These are phyloP conservation scores for Globicephala melas DNA, from an alignment of 2,113 vertebrate species.

Conservation along the genomic window DNA sequence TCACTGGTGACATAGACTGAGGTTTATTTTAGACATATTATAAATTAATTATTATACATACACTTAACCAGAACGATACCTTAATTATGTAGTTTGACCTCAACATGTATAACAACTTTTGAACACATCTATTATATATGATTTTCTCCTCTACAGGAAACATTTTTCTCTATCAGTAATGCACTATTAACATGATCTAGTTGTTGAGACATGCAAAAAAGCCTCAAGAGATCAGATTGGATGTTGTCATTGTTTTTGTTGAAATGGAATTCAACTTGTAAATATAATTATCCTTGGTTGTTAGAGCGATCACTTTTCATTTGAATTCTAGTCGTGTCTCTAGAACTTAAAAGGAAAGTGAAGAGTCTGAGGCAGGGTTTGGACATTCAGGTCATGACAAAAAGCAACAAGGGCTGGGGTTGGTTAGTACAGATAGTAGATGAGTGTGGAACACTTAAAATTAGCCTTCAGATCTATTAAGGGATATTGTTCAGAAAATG, in stretches of 20 bases:
- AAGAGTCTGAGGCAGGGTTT: not conserved
- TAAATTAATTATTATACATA: not conserved
- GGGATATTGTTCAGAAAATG: not conserved
- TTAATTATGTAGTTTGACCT: not conserved
- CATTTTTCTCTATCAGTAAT: not conserved
- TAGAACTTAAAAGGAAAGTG: not conserved
- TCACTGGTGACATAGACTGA: not conserved
- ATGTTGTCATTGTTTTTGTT: conserved; percentile 23
- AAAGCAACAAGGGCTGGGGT: not conserved
- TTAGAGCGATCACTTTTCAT: not conserved
- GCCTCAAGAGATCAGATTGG: not conserved
- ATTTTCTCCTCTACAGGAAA: not conserved
- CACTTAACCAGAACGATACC: not conserved
- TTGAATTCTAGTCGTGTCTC: not conserved
- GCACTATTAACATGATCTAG: not conserved
- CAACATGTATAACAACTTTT: not conserved
- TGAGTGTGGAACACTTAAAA: not conserved
- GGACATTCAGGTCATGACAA: not conserved
- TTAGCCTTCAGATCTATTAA: not conserved
- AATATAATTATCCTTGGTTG: not conserved
- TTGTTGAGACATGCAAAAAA: conserved; percentile 6
- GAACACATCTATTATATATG: not conserved
- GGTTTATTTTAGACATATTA: not conserved
- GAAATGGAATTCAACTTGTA: conserved; percentile 47
- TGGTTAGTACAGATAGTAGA: not conserved